A percentile compares a stretch with the other conserved stretches of the same genome.
phyloP scores from a whole-genome alignment of 2,113 vertebrate genomes.

The Crypturellus undulatus region DNA sequence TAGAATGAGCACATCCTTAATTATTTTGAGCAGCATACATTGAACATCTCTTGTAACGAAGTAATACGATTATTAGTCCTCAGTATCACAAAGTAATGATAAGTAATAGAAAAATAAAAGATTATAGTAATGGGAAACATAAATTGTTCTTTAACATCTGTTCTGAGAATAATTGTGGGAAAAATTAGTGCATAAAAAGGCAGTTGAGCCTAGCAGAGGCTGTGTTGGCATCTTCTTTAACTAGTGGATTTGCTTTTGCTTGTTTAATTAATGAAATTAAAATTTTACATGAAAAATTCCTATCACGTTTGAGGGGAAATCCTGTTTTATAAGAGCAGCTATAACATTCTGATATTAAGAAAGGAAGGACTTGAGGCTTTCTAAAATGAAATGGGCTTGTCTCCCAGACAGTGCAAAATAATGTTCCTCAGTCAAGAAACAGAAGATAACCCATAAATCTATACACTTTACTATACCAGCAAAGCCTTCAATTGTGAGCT shows the following conservation, averaged over 20 bases:
- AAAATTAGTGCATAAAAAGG: not conserved
- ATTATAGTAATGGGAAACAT: not conserved
- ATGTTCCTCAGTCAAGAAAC: not conserved
- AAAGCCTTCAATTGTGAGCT: not conserved
- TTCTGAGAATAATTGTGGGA: not conserved
- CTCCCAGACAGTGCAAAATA: slow-evolving; percentile 23
- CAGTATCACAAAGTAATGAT: not conserved
- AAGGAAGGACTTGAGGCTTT: not conserved
- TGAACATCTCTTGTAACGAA: not conserved
- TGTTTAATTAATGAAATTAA: not conserved
- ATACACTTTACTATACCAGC: not conserved
- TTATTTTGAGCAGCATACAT: not conserved
- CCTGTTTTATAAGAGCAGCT: not conserved
- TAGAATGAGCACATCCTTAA: not conserved
- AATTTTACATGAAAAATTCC: slow-evolving; percentile 1
- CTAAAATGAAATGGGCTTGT: not conserved
- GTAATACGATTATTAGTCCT: not conserved
- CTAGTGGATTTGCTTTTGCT: not conserved
- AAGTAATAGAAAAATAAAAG: not conserved
- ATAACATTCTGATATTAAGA: not conserved
- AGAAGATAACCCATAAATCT: slow-evolving; percentile 3
- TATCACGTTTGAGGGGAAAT: not conserved
- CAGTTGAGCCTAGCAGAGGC: not conserved
- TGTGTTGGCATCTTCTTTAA: not conserved
- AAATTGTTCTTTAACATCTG: not conserved